phyloP scores from a whole-genome alignment of 2,888 invertebrate species.

The Panorpa germanica region DNA sequence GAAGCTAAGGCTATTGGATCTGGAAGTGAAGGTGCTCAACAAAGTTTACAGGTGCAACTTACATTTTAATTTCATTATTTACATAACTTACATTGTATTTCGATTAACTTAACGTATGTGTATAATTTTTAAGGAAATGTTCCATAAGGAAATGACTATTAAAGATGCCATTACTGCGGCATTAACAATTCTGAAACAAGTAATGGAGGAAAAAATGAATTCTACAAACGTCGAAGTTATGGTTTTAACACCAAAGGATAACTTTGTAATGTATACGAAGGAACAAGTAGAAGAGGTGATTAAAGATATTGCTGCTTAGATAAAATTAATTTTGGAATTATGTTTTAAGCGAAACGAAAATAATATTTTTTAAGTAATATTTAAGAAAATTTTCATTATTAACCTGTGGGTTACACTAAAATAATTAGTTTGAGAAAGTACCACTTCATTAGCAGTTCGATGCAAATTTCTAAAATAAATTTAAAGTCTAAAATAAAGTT shows the following conservation, averaged over 20 bases:
- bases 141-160: conserved; percentile 75
- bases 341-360: too few species aligned
- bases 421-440: too few species aligned
- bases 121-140: conserved; percentile 32
- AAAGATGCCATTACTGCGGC: conserved; percentile 84
- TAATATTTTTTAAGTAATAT: too few species aligned
- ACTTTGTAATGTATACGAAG: conserved; percentile 81
- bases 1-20: conserved; percentile 99
- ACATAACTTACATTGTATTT: too few species aligned
- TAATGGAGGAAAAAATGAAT: conserved; percentile 98
- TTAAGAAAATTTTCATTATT: too few species aligned
- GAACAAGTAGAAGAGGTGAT: conserved; percentile 85
- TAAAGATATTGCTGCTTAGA: too few species aligned
- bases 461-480: too few species aligned
- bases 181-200: conserved; percentile 90
- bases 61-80: not conserved
- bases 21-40: conserved; percentile 97
- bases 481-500: too few species aligned
- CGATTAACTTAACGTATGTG: not conserved
- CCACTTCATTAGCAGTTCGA: too few species aligned
- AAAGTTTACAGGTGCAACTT: conserved; percentile 43
- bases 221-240: conserved; percentile 95
- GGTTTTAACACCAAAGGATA: conserved; percentile 65
- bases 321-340: too few species aligned
- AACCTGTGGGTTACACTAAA: too few species aligned